A percentile compares a stretch with the other conserved stretches of the same genome.
phyloP scores from a whole-genome alignment of 2,797 vertebrate species.

The Bovichtus diacanthus region DNA sequence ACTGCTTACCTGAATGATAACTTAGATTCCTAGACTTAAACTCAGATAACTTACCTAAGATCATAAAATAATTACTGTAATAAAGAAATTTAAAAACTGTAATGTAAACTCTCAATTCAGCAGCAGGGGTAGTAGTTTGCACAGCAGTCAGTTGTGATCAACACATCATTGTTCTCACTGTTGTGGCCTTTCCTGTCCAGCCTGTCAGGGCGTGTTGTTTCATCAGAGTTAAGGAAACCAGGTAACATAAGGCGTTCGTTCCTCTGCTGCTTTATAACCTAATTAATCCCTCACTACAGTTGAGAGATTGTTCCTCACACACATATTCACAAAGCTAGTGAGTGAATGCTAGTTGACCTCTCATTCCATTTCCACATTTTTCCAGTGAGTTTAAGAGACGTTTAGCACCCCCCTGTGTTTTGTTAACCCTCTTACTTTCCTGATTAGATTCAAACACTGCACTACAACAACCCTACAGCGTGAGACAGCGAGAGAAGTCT shows the following conservation, averaged over 20 bases:
- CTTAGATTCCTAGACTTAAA: too few species aligned
- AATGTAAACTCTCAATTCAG: background rate
- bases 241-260: background rate
- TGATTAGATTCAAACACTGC: background rate
- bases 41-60: background rate
- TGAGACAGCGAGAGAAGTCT: background rate
- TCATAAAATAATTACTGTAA: background rate
- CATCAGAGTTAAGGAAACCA: background rate
- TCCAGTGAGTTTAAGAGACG: background rate
- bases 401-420: constrained; percentile 25
- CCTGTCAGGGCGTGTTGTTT: constrained; percentile 31
- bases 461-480: too few species aligned
- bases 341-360: too few species aligned
- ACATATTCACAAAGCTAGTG: background rate
- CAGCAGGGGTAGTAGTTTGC: background rate
- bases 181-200: constrained; percentile 45
- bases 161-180: constrained; percentile 39
- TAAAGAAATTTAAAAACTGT: too few species aligned
- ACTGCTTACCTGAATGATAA: background rate
- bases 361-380: background rate
- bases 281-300: background rate
- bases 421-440: background rate
- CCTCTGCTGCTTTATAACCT: background rate
- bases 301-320: background rate
- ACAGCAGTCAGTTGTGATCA: constrained; percentile 8